These are phyloP conservation scores for Aphelocoma coerulescens DNA, from an alignment of 2,113 vertebrate species.

Conservation along the genomic window DNA sequence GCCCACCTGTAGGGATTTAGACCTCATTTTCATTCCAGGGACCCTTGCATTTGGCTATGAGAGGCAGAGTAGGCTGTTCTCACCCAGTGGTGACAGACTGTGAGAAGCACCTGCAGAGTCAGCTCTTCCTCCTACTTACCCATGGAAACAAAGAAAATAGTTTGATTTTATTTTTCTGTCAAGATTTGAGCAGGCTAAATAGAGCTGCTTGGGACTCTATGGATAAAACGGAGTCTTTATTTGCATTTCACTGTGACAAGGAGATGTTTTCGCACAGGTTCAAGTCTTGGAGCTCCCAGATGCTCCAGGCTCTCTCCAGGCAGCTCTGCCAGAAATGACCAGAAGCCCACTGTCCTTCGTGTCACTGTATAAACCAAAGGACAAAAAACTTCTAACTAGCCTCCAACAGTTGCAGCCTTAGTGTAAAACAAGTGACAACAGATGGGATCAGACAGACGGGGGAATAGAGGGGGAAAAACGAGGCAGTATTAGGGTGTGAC, in stretches of 20 bases:
- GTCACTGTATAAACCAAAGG: neutral
- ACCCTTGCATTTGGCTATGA: neutral
- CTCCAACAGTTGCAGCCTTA: neutral
- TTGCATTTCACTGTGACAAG: neutral
- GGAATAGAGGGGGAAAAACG: neutral
- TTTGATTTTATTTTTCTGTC: neutral
- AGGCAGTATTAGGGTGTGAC: conserved; percentile 1
- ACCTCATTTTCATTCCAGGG: neutral
- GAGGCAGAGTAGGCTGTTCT: neutral
- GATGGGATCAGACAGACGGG: conserved; percentile 53
- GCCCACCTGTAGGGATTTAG: neutral
- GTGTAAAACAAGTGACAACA: conserved; percentile 18
- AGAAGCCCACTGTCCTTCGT: neutral
- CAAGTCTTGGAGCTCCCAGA: neutral
- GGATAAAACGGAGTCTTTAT: accelerated
- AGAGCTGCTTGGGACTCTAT: neutral
- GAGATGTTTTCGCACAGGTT: neutral
- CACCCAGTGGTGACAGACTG: neutral
- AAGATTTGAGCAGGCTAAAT: neutral
- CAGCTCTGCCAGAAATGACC: neutral
- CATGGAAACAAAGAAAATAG: neutral
- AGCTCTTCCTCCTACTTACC: neutral
- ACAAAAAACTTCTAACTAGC: neutral
- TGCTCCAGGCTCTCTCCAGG: neutral
- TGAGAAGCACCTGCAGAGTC: neutral